Base-by-base conservation (phyloP, 2,113 vertebrate genomes). In the Dinomys branickii region DNA sequence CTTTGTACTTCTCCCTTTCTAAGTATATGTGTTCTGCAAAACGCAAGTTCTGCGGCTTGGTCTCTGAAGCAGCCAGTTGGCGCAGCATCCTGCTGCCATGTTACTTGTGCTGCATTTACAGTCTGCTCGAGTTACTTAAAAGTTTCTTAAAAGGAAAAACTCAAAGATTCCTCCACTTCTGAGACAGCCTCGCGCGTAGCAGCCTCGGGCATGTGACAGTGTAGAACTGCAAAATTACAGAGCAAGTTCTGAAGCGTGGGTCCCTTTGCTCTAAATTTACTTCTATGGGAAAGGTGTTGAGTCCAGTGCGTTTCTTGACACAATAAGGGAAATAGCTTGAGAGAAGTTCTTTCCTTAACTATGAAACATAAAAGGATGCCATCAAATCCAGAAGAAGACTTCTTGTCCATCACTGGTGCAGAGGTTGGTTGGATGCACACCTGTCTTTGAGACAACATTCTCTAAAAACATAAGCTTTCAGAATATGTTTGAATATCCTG, bases 11-110 rank as follows among this genome's bases (percentile, higher is more conserved):
- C 22, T 30, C 20, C 24, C 63, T 88, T 81, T 86, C 73, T 26
- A 41, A 59, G 63, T 10, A 19, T 54, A 12, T 0, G 3, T 87
- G 3, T 85, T 67, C 69, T 91, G 86, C 83, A 85, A 2, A 96
- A 44, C 38, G 85, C 56, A 71, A 12, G 22, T 28, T 90, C 82
- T 71, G 0, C 19, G 87, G 75, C 28, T 52, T 67, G 59, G 47
- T 83, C 90, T 88, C 83, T 41, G 78, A 96, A 93, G 83, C 35
- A 33, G 67, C 41, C n/a, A 78, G 3, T 90, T 94, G 91, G n/a
- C 26, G 58, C n/a, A 50, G 44, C 13, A 4, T 54, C 10, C 89
- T 35, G 0, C n/a, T 50, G 88, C 47, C 17, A 80, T 56, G n/a
- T 75, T 91, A 28, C 52, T 63, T 50, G 16, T 92, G 80, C 93